Conservation (phyloP, 2,797 vertebrate species). For the Fratercula arctica region DNA sequence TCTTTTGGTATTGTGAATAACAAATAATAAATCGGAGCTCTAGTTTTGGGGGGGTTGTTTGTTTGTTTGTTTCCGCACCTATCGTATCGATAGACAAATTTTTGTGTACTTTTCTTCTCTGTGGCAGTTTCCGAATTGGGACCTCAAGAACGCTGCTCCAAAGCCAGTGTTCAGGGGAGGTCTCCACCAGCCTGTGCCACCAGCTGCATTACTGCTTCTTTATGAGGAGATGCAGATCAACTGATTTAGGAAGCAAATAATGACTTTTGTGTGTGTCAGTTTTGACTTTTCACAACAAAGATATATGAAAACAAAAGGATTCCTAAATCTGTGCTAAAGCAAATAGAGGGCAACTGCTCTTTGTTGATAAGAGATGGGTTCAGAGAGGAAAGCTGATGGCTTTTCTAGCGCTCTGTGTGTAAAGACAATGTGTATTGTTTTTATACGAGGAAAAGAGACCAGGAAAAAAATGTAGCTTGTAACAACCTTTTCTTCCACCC, state of each 20-base stretch:
- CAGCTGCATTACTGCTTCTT: neutral
- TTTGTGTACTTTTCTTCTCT: neutral
- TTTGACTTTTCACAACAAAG: neutral
- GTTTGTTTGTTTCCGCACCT: neutral
- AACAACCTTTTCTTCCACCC: neutral
- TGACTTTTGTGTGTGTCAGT: neutral
- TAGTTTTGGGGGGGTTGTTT: neutral
- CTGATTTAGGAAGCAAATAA: neutral
- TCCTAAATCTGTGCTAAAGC: neutral
- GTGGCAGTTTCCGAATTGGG: neutral
- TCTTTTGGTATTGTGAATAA: neutral
- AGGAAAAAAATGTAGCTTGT: neutral
- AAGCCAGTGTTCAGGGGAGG: neutral
- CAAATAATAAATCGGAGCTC: neutral
- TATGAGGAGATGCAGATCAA: neutral
- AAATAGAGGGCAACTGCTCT: neutral
- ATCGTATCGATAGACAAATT: neutral
- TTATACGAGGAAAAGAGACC: neutral
- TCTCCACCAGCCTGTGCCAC: neutral
- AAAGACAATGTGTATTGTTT: neutral
- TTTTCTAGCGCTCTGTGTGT: neutral
- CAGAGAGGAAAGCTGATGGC: neutral
- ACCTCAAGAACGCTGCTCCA: neutral
- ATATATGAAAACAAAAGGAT: neutral
- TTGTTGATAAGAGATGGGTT: neutral